Percentiles rank a stretch among this genome's conserved stretches.
Evolutionary conservation across 2,888 invertebrate species (phyloP).

Genomic region (Seira musarum): DNA sequence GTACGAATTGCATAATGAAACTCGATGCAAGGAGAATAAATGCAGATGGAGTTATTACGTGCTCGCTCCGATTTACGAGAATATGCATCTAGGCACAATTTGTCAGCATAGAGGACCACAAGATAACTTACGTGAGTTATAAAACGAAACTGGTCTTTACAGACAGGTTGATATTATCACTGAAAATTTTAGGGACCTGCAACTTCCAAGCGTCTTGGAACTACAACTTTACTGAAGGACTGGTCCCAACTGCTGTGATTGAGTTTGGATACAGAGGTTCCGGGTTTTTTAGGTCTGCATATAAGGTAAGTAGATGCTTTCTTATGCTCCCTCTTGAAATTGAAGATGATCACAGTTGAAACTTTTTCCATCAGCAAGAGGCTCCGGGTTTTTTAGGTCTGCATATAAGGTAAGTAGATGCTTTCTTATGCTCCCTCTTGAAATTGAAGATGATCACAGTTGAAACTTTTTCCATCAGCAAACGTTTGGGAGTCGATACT

Average conservation of each 20-base stretch:
- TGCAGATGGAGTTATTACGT: conserved; percentile 43
- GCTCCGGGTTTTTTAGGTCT: conserved; percentile 42
- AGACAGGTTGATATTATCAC: no score
- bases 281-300: conserved; percentile 39
- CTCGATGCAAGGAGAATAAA: background rate
- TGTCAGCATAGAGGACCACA: conserved; percentile 23
- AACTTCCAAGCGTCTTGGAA: conserved; percentile 35
- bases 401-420: no score
- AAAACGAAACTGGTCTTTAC: no score
- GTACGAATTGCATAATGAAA: conserved; percentile 38
- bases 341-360: no score
- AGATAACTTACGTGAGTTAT: conserved; percentile 35
- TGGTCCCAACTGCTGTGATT: conserved; percentile 26
- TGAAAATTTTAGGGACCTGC: no score
- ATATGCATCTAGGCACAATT: conserved; percentile 24
- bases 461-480: background rate
- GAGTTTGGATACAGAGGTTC: conserved; percentile 45
- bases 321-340: no score
- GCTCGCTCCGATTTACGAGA: conserved; percentile 31
- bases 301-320: no score
- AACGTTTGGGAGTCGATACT: conserved; percentile 43
- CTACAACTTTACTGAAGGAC: conserved; percentile 6
- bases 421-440: no score
- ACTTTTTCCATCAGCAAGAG: conserved; percentile 18
- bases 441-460: no score